Base-by-base conservation (phyloP, 2,797 vertebrate genomes). In the Spinus olivaceus region DNA sequence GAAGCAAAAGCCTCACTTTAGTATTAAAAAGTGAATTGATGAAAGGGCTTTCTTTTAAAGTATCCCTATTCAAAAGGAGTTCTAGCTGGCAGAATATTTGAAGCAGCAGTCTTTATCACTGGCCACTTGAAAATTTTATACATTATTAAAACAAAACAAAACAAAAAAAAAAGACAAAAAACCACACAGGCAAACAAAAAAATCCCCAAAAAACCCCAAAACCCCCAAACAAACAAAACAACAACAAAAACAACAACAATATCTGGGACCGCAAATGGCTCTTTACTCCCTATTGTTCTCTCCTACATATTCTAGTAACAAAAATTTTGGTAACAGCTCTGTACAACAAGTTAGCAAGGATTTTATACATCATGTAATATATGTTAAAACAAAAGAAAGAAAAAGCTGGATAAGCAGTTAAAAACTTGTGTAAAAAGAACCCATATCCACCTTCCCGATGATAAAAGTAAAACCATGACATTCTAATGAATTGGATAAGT, bases 351-450 rank as follows among this genome's bases (percentile, higher is more conserved):
- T 4, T 41, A 33, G 14, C 3, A 80, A 49, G 0, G 0, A 53
- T 53, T 95, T 73, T 60, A 71, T 3, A 56, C 12, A 24, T 61
- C 10, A 39, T 57, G 6, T 53, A 18, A 60, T 9, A 41, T 4
- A 51, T 0, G 0, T 27, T 12, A 10, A 46, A 83, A 24, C 28
- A 44, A 76, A 74, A 50, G 22, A 10, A 28, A 20, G 14, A 32
- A 73, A 65, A 42, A n/a, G 1, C 6, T 64, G 17, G 1, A 3
- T 60, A 25, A n/a, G 14, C 2, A n/a, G 11, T 12, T 22, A 19
- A 76, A 82, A 14, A 49, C 7, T 64, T 50, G 8, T 27, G 35
- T 44, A 3, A 47, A 73, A 85, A 54, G 2, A 23, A 41, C 4
- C 2, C 14, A 76, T 64, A 70, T 39, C 22, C 5, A n/a, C 35